Conservation (phyloP, 2,888 invertebrate genomes). For the Pterobdella sp. region DNA sequence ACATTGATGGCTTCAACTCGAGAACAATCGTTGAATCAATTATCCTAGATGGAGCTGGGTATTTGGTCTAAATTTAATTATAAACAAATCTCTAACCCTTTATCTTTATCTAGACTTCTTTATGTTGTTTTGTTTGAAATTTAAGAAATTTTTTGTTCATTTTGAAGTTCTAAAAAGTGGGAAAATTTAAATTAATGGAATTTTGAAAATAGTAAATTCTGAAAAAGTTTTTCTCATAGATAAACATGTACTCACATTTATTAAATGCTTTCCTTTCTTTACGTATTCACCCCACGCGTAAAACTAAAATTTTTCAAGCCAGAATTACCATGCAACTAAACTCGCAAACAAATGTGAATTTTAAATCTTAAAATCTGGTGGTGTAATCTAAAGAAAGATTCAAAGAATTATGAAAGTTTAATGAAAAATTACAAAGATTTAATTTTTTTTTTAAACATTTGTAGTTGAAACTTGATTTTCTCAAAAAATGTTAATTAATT, state of each 20-base stretch:
- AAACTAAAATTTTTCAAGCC: not conserved
- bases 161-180: not conserved
- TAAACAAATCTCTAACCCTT: slow-evolving; percentile 11
- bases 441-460: too few species aligned
- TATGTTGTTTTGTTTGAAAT: not conserved
- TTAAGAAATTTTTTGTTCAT: not conserved
- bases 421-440: too few species aligned
- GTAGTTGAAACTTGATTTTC: too few species aligned
- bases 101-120: not conserved
- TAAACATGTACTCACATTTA: not conserved
- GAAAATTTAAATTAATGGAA: not conserved
- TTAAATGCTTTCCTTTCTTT: not conserved
- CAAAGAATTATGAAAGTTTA: too few species aligned
- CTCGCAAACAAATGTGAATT: not conserved
- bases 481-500: too few species aligned
- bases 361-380: too few species aligned
- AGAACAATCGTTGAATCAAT: slow-evolving; percentile 3
- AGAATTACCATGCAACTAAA: not conserved
- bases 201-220: not conserved
- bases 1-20: not conserved
- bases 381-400: too few species aligned
- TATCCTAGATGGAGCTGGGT: not conserved
- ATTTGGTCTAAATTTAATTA: slow-evolving; percentile 15
- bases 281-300: not conserved
- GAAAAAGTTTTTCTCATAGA: not conserved